Percentiles rank a stretch among this genome's conserved stretches.
Conservation (phyloP, 2,888 invertebrate genomes). For the Stenodera caucasica region DNA sequence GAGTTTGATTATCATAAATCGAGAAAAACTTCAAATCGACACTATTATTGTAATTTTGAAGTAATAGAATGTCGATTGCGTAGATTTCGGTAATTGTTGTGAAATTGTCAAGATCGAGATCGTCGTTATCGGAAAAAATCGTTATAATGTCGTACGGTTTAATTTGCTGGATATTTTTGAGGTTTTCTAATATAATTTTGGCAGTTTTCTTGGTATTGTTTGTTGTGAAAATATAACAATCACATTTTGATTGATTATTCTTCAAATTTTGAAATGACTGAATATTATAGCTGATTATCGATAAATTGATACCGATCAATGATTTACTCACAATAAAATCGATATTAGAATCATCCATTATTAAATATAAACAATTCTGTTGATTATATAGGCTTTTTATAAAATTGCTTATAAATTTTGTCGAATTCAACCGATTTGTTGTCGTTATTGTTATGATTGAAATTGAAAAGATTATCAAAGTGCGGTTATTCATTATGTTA, state of each 20-base stretch:
- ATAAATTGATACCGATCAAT: not conserved
- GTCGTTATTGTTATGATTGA: not conserved
- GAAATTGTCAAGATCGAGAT: not conserved
- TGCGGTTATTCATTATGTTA: not conserved
- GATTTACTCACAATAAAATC: not conserved
- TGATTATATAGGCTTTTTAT: not conserved
- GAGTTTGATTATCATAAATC: not conserved
- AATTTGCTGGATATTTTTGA: not conserved
- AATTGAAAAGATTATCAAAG: not conserved
- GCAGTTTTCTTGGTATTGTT: not conserved
- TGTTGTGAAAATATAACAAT: slow-evolving; percentile 1
- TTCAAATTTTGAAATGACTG: not conserved
- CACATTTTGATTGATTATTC: not conserved
- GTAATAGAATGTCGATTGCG: slow-evolving; percentile 1
- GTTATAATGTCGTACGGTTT: not conserved
- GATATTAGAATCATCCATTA: not conserved
- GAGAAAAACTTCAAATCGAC: not conserved
- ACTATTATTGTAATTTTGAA: not conserved
- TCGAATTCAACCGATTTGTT: not conserved
- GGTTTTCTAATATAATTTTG: not conserved
- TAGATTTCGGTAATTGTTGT: not conserved
- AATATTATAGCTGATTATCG: not conserved
- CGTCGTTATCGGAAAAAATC: not conserved
- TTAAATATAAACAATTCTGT: not conserved
- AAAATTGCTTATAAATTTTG: not conserved